These are phyloP conservation scores for Pseudococcus jackbeardsleyi DNA, from an alignment of 2,888 invertebrate genomes.

Conservation along the genomic window DNA sequence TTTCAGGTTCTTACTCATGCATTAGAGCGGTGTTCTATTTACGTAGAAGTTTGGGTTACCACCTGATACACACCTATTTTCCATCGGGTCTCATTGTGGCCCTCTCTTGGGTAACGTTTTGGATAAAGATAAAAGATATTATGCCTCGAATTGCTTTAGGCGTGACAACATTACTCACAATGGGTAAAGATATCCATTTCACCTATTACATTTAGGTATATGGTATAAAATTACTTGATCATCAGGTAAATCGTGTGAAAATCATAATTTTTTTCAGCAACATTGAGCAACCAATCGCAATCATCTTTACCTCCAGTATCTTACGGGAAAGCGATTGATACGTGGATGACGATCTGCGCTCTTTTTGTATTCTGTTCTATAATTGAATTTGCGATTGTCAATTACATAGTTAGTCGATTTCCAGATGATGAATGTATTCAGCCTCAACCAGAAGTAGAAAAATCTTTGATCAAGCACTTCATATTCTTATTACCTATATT, in stretches of 20 bases:
- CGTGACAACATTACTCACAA: conserved; percentile 30
- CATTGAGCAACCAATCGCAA: conserved; percentile 50
- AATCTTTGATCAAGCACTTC: background rate
- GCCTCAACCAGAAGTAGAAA: background rate
- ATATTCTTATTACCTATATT: no score
- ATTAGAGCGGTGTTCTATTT: conserved; percentile 39
- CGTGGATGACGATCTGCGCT: conserved; percentile 58
- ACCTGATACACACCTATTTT: conserved; percentile 55
- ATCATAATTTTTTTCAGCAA: conserved; percentile 4
- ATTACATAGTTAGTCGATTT: conserved; percentile 47
- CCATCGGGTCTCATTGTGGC: conserved; percentile 43
- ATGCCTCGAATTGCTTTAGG: conserved; percentile 54
- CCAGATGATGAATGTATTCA: background rate
- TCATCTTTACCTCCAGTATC: conserved; percentile 45
- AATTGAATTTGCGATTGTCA: conserved; percentile 57
- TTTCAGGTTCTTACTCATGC: conserved; percentile 49
- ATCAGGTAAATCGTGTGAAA: no score
- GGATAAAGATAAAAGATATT: conserved; percentile 59
- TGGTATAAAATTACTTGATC: no score
- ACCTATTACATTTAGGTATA: no score
- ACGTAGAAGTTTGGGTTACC: conserved; percentile 50
- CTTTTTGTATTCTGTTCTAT: conserved; percentile 57
- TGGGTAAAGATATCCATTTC: conserved; percentile 1
- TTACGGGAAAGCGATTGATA: conserved; percentile 57
- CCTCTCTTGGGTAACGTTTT: conserved; percentile 60